A percentile compares a stretch with the other conserved stretches of the same genome.
Evolutionary conservation across 1,140 invertebrate species (phyloP).

Genomic region (Rhagoletis zephyria): DNA sequence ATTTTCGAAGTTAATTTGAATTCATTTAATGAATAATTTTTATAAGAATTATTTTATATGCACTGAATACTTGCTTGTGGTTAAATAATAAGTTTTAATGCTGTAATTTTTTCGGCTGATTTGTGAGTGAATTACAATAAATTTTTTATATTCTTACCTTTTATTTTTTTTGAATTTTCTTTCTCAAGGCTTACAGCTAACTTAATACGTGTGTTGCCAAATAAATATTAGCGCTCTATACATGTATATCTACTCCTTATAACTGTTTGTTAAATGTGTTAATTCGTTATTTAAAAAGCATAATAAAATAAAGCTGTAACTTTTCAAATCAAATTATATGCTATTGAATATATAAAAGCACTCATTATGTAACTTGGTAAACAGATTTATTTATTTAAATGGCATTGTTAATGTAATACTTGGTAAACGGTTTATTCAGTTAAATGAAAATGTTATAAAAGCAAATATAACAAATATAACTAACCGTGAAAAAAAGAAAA

Average conservation of each 20-base stretch:
- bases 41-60: neutral
- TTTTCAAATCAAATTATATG: slow-evolving; percentile 10
- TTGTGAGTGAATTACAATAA: neutral
- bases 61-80: neutral
- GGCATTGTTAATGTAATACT: neutral
- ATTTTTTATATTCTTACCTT: neutral
- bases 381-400: slow-evolving; percentile 38
- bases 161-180: neutral
- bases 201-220: slow-evolving; percentile 29
- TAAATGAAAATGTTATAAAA: slow-evolving; percentile 40
- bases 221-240: slow-evolving; percentile 11
- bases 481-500: neutral
- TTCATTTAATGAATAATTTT: neutral
- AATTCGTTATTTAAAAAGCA: slow-evolving; percentile 38
- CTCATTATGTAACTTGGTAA: neutral
- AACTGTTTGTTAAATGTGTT: slow-evolving; percentile 32
- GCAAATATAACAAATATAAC: neutral
- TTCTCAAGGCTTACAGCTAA: slow-evolving; percentile 24
- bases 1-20: neutral
- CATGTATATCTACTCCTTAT: neutral
- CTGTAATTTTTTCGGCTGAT: slow-evolving; percentile 8
- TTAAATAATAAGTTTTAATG: neutral
- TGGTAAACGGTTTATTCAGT: slow-evolving; percentile 29
- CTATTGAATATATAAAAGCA: neutral
- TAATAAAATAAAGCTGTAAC: slow-evolving; percentile 43